Evolutionary conservation across 1,140 invertebrate genomes (phyloP).

Genomic region (Augochlora pura): DNA sequence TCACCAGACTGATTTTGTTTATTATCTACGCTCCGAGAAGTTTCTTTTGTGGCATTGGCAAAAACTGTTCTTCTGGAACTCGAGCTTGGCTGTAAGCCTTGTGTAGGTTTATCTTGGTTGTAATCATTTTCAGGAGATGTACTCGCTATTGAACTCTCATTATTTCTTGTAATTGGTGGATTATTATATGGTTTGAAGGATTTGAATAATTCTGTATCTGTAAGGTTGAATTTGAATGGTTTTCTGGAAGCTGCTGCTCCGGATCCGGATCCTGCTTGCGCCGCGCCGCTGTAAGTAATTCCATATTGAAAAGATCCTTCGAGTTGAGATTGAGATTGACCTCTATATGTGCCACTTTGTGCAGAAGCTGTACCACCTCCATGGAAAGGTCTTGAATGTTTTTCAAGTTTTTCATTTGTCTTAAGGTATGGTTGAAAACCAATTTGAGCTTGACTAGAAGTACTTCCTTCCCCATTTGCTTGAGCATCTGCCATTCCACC

Average conservation of each 20-base stretch:
- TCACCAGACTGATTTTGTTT: constrained; percentile 25
- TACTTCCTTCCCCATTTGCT: constrained; percentile 89
- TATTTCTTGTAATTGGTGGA: constrained; percentile 77
- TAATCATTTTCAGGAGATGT: constrained; percentile 64
- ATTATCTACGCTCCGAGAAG: neutral
- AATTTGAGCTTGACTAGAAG: constrained; percentile 92
- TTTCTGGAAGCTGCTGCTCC: constrained; percentile 73
- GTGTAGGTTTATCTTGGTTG: constrained; percentile 79
- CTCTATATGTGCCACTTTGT: constrained; percentile 86
- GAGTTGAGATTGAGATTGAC: constrained; percentile 90
- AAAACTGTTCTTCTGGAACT: constrained; percentile 62
- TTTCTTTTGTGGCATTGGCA: constrained; percentile 26
- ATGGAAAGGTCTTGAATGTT: constrained; percentile 81
- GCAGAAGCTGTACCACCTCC: constrained; percentile 89
- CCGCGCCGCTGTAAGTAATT: constrained; percentile 89
- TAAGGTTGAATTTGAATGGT: constrained; percentile 73
- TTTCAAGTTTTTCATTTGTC: constrained; percentile 77
- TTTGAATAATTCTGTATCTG: constrained; percentile 70
- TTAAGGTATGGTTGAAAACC: constrained; percentile 89
- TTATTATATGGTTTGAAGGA: constrained; percentile 69
- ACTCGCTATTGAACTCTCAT: constrained; percentile 47
- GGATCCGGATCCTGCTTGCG: constrained; percentile 88
- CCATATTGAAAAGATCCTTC: constrained; percentile 89
- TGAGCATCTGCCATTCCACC: constrained; percentile 92
- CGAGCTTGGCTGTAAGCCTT: constrained; percentile 78